Base-by-base conservation (phyloP, 2,797 vertebrate genomes). In the Typhlichthys subterraneus region DNA sequence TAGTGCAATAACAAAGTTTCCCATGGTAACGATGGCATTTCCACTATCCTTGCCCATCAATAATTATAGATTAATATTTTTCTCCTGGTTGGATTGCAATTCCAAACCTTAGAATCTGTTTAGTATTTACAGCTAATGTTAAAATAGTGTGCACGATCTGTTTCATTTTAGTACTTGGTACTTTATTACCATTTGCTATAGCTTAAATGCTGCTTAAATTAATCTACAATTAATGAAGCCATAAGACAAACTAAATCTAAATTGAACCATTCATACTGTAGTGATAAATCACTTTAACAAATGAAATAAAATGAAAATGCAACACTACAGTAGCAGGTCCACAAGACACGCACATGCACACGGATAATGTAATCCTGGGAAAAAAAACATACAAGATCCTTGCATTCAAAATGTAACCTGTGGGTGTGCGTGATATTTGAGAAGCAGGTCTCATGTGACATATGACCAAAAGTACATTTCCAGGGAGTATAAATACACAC, bases 31-130 rank as follows among this genome's bases (percentile, higher is more conserved):
- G 14, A 52, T 59, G 19, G 67, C 66, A 52, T 76, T 62, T 59
- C 48, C 23, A 51, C 42, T 51, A 69, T 58, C 68, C 61, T 17
- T 15, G 4, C 11, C 57, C 59, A 63, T 57, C 52, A 4, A 65
- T 80, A 87, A 87, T 84, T 76, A 87, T 77, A 85, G 68, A 63
- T 72, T 62, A 59, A 80, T 80, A 73, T 71, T 79, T 75, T 64
- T 57, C 67, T 62, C 65, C 72, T 51, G 57, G 47, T 70, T 67
- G 70, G 64, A 76, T 85, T 74, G 63, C 70, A 84, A 83, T 86
- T 86, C 75, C 66, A 81, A 69, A 79, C 66, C 61, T 73, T 59
- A 60, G 60, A 69, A 67, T 68, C 53, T 72, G 60, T 80, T 81
- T 73, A 73, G 63, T 57, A 75, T 85, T 84, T 77, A 84, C 51